Percentiles rank a stretch among this genome's conserved stretches.
phyloP scores from a whole-genome alignment of 35 echinoderm and acorn worm genomes.

The Stichopus chloronotus region DNA sequence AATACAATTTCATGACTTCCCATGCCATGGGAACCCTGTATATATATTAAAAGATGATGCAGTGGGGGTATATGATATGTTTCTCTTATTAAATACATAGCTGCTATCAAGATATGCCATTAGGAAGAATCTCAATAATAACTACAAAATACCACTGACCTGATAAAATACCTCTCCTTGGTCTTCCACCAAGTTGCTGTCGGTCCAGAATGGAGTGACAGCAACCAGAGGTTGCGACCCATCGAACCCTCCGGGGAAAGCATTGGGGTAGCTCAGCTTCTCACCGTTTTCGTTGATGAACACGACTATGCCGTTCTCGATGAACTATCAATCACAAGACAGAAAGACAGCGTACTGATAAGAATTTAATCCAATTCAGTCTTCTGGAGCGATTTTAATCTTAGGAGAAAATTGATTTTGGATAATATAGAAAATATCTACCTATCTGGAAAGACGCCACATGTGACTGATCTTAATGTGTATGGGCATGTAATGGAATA shows the following conservation, averaged over 20 bases:
- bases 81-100: background rate
- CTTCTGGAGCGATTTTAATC: too few species aligned
- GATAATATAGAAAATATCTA: too few species aligned
- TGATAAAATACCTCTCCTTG: constrained; percentile 58
- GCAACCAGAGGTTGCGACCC: background rate
- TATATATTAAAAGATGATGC: background rate
- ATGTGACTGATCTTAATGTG: too few species aligned
- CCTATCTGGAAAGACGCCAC: too few species aligned
- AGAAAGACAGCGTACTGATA: background rate
- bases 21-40: background rate
- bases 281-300: constrained; percentile 63
- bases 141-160: background rate
- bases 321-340: constrained; percentile 30
- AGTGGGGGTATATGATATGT: too few species aligned
- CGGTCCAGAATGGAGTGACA: constrained; percentile 53
- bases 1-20: too few species aligned
- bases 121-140: background rate
- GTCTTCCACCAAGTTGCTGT: background rate
- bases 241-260: constrained; percentile 43
- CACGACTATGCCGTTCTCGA: constrained; percentile 60
- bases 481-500: too few species aligned
- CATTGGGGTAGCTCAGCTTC: constrained; percentile 59
- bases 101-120: background rate
- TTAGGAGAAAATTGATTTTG: too few species aligned
- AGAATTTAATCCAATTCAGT: too few species aligned